phyloP scores from a whole-genome alignment of 1,140 invertebrate genomes.

The Papilio xuthus region DNA sequence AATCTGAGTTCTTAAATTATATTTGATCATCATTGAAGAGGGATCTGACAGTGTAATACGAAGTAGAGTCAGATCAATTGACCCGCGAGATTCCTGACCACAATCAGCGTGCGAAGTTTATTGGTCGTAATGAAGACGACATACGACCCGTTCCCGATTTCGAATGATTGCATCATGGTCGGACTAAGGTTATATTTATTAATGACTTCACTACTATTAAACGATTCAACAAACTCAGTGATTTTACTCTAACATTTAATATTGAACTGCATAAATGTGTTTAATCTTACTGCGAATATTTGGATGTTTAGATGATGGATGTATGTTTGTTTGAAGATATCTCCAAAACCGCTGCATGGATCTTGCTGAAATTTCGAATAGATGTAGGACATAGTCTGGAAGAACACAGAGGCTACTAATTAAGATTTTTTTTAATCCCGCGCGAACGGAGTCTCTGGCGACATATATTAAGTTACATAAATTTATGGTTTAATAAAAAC shows the following conservation, averaged over 20 bases:
- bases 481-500: background rate
- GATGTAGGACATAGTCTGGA: too few species aligned
- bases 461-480: background rate
- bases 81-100: slow-evolving; percentile 69
- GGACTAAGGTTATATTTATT: background rate
- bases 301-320: too few species aligned
- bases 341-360: too few species aligned
- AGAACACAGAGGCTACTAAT: too few species aligned
- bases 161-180: slow-evolving; percentile 61
- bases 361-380: too few species aligned
- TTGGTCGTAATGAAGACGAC: slow-evolving; percentile 69
- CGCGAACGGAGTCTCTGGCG: too few species aligned
- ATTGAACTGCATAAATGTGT: background rate
- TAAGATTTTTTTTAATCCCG: too few species aligned
- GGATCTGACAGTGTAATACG: slow-evolving; percentile 31
- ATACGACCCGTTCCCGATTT: slow-evolving; percentile 72
- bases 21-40: slow-evolving; percentile 32
- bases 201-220: slow-evolving; percentile 25
- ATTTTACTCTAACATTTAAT: background rate
- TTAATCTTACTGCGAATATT: too few species aligned
- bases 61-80: slow-evolving; percentile 67
- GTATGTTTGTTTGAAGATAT: too few species aligned
- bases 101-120: slow-evolving; percentile 79
- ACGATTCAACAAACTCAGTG: background rate
- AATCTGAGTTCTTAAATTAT: slow-evolving; percentile 29